These are phyloP conservation scores for Podarcis cretensis DNA, from an alignment of 2,113 vertebrate species.

Conservation along the genomic window DNA sequence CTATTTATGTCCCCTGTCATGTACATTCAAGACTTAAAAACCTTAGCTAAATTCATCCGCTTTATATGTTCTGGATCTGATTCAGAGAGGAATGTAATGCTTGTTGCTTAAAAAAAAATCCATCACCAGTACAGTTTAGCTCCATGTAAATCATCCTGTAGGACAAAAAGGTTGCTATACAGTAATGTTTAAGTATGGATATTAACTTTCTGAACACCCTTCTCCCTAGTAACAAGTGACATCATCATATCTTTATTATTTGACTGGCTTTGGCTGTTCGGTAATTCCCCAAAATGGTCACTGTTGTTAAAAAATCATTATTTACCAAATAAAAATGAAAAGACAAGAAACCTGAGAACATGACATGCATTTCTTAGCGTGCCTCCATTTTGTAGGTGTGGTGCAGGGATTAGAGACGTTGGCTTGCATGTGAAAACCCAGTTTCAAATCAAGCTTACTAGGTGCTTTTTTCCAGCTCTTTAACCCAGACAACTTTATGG, in stretches of 20 bases:
- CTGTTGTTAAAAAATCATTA: not conserved
- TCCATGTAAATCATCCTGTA: not conserved
- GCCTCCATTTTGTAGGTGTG: not conserved
- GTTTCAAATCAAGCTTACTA: not conserved
- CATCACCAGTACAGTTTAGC: not conserved
- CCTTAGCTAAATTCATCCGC: not conserved
- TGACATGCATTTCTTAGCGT: not conserved
- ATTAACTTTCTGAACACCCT: not conserved
- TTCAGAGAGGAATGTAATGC: not conserved
- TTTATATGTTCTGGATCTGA: not conserved
- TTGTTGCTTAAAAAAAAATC: not conserved
- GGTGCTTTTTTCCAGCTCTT: not conserved
- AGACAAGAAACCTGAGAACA: not conserved
- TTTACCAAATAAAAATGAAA: not conserved
- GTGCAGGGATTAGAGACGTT: not conserved
- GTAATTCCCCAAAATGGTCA: not conserved
- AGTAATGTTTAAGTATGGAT: not conserved
- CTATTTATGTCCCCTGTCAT: too few species aligned
- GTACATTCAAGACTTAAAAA: not conserved
- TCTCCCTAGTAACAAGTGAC: slow-evolving; percentile 70
- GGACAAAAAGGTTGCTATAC: not conserved
- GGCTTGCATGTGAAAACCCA: not conserved
- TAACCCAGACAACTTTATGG: too few species aligned
- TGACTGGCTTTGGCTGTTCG: slow-evolving; percentile 24
- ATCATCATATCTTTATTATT: rapidly evolving